Base-by-base conservation (phyloP, 2,113 vertebrate species). In the Sitta europaea region DNA sequence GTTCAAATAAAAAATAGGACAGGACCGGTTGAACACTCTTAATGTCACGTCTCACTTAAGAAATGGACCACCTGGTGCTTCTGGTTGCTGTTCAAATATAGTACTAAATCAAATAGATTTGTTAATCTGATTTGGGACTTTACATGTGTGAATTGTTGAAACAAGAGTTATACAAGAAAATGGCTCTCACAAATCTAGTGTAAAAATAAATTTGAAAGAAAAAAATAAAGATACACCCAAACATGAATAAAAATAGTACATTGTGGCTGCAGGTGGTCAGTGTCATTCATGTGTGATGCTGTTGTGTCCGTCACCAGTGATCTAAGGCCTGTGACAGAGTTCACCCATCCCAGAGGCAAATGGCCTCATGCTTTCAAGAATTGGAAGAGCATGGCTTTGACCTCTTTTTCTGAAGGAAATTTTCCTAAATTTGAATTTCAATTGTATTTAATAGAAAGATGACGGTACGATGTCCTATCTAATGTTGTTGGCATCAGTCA, bases 1-100 rank as follows among this genome's bases (percentile, higher is more conserved):
- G 42, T 40, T 72, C 0, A 58, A 88, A n/a, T n/a, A n/a, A 78
- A 89, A 85, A 65, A 61, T 5, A 36, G 17, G 24, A 53, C 9
- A 62, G n/a, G 53, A 51, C 71, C 55, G 40, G 31, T 27, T 68
- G 79, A 85, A 88, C 55, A 58, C n/a, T 48, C 53, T 57, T 80
- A 57, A 65, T 72, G 80, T 87, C 80, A 92, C 4, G 4, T 94
- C 77, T 95, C 53, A 45, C 51, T 54, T 48, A 59, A 92, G 85
- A 92, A 91, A 83, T 38, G 43, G 75, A 70, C 40, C 59, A 73
- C 63, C 38, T 93, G 90, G 35, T 73, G 40, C n/a, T 93, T 94
- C 88, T 94, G 88, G 67, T 92, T 82, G 59, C 47, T 83, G 83
- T 90, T 93, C 63, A 96, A 80, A 85, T 45, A 51, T 25, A 35